Evolutionary conservation across 2,113 vertebrate genomes (phyloP), one percentile per base, ranked within the genome.

Genomic region (Vidua macroura): DNA sequence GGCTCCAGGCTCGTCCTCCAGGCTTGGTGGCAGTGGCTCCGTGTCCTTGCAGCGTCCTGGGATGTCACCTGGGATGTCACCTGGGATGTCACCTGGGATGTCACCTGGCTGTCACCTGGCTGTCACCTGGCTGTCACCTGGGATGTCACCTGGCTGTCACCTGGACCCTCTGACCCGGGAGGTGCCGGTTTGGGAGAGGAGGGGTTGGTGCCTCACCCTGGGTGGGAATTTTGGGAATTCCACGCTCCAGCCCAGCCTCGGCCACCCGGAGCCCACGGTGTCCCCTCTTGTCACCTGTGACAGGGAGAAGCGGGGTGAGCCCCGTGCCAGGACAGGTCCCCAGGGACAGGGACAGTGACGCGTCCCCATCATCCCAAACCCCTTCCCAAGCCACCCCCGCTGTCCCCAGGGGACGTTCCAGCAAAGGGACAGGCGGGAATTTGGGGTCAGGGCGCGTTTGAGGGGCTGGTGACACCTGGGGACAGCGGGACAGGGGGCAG

Each of bases 261-360:
- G 33, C 22, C 83, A 12, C 35, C 27, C 1, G 11, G 43, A 35
- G 6, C 28, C 7, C 33, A 2, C 0, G 2, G 16, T 0, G 0
- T 49, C 87, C 7, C 0, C 49, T 74, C 30, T 0, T 3, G 15
- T 23, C 70, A 72, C 52, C 95, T 86, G 93, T 9, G 25, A 28
- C 28, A 6, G 35, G n/a, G 33, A 92, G 43, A 92, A 67, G 35
- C 35, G 35, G 35, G 35, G 35, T 35, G 35, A 35, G 35, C 35
- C 35, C 35, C 35, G 35, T 35, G 35, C 35, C 35, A 35, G 35
- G 35, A 35, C 35, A 35, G 35, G 25, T 8, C 33, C 48, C 66
- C 9, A 1, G 0, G 5, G 25, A 18, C 1, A 1, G 41, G 70
- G 22, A 14, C 23, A 23, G 22, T 22, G 13, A 39, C 0, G 5